Evolutionary conservation across 2,113 vertebrate species (phyloP).

Genomic region (Balaenoptera acutorostrata): DNA sequence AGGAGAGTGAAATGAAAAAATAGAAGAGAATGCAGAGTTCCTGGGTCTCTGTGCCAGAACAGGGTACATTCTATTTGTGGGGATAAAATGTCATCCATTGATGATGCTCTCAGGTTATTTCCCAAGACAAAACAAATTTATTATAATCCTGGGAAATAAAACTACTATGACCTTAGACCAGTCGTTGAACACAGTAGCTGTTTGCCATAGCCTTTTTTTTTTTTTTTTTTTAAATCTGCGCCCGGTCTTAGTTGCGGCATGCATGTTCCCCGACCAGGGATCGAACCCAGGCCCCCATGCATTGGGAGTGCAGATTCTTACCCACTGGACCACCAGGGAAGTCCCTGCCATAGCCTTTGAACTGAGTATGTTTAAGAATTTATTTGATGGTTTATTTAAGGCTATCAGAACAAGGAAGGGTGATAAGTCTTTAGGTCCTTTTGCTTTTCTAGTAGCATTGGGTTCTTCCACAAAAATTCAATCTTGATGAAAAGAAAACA

Average conservation of each 20-base stretch:
- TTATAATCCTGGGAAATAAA: neutral
- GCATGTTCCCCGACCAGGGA: no score
- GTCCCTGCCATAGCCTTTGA: no score
- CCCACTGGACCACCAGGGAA: no score
- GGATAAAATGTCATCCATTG: neutral
- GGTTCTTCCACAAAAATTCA: neutral
- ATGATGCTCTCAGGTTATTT: neutral
- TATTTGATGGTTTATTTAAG: neutral
- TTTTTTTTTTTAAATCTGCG: no score
- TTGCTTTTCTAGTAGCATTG: neutral
- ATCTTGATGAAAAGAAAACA: neutral
- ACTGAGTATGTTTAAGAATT: neutral
- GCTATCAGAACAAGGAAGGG: neutral
- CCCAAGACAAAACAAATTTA: neutral
- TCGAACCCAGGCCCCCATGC: no score
- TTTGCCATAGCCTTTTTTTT: no score
- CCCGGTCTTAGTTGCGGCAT: no score
- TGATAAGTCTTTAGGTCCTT: neutral
- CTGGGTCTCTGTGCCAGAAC: neutral
- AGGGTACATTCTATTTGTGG: neutral
- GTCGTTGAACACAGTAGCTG: neutral
- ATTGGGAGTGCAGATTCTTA: accelerated
- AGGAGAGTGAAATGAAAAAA: neutral
- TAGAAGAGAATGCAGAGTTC: neutral
- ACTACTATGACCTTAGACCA: neutral